Conservation (phyloP, 2,113 vertebrate species). For the Cromileptes altivelis region DNA sequence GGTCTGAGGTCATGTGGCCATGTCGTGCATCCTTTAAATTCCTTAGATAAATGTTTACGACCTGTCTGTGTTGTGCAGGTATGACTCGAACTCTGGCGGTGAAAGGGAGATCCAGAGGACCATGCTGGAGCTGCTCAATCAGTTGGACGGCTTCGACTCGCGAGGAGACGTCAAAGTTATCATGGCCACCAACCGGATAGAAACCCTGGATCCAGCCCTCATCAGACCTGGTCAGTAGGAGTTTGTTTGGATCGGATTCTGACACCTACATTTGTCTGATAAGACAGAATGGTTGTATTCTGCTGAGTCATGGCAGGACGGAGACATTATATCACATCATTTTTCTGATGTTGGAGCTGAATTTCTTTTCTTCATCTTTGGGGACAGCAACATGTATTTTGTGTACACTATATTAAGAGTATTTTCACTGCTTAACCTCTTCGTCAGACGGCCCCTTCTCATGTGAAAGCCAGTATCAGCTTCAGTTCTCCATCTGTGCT, state of each 20-base stretch:
- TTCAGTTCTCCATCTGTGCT: too few species aligned
- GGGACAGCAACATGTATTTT: too few species aligned
- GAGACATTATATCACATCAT: slow-evolving; percentile 20
- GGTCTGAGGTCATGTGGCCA: background rate
- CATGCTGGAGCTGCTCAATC: slow-evolving; percentile 97
- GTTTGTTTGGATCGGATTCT: background rate
- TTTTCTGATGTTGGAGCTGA: background rate
- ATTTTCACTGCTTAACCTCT: too few species aligned
- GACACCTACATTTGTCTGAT: background rate
- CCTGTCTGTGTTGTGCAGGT: slow-evolving; percentile 80
- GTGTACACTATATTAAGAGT: too few species aligned
- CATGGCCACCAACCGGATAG: slow-evolving; percentile 99
- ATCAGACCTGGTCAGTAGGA: slow-evolving; percentile 92
- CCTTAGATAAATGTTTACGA: background rate
- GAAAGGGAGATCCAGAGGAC: slow-evolving; percentile 98
- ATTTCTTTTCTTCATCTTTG: slow-evolving; percentile 3
- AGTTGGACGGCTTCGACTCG: slow-evolving; percentile 97
- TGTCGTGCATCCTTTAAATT: background rate
- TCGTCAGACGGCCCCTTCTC: too few species aligned
- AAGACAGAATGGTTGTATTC: slow-evolving; percentile 1
- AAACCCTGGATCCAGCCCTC: slow-evolving; percentile 96
- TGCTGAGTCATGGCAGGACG: slow-evolving; percentile 38
- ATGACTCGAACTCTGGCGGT: slow-evolving; percentile 97
- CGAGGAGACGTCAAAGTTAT: slow-evolving; percentile 98
- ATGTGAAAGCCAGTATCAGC: too few species aligned